These are phyloP conservation scores for Heliconius hewitsoni DNA, from an alignment of 1,140 invertebrate genomes.

Conservation along the genomic window DNA sequence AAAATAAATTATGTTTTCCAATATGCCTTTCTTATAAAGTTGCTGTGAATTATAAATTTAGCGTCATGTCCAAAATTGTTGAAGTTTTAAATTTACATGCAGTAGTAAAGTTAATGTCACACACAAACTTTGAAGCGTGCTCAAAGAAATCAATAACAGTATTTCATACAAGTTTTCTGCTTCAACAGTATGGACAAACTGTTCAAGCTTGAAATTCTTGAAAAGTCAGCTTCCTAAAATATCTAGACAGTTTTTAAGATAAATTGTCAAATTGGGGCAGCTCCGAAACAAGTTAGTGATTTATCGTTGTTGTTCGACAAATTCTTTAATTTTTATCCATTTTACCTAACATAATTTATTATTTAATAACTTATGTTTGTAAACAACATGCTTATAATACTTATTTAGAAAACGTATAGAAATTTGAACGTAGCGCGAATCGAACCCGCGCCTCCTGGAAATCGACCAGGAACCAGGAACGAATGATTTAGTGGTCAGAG, in stretches of 20 bases:
- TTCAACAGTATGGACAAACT: constrained; percentile 16
- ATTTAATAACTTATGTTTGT: neutral
- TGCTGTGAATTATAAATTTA: neutral
- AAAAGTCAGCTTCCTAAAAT: constrained; percentile 21
- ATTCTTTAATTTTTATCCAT: constrained; percentile 14
- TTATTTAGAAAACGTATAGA: too few species aligned
- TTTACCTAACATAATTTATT: neutral
- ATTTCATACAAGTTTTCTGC: constrained; percentile 17
- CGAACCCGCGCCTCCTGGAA: too few species aligned
- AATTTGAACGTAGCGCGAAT: too few species aligned
- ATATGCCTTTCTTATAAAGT: neutral
- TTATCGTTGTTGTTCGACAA: constrained; percentile 30
- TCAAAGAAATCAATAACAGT: constrained; percentile 19
- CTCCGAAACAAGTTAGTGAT: constrained; percentile 30
- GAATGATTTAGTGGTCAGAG: too few species aligned
- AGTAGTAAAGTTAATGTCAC: constrained; percentile 11
- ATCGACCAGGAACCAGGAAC: too few species aligned
- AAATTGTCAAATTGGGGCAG: constrained; percentile 32
- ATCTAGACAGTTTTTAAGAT: constrained; percentile 29
- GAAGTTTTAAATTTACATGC: constrained; percentile 9
- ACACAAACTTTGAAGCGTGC: constrained; percentile 5
- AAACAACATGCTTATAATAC: neutral
- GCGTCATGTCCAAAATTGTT: neutral
- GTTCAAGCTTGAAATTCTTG: constrained; percentile 3
- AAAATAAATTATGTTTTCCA: too few species aligned